Base-by-base conservation (phyloP, 2,113 vertebrate genomes). In the Misgurnus mizolepis region DNA sequence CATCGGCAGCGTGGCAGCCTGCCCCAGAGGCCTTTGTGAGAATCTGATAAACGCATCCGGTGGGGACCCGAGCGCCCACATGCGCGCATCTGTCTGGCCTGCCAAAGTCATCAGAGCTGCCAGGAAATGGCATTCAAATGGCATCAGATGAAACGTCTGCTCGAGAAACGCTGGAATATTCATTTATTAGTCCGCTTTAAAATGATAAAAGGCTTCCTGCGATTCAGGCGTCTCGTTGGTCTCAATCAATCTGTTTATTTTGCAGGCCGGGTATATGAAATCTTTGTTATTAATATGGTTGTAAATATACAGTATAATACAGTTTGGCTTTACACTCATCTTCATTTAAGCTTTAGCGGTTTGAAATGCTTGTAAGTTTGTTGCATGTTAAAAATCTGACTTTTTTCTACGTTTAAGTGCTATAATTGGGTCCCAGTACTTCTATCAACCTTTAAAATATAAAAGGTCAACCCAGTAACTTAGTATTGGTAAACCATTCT, bases 21-120 rank as follows among this genome's bases (percentile, higher is more conserved):
- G 83, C 79, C 83, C 80, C 76, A 65, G 64, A 66, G 83, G 83
- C 83, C 83, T 82, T 74, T 82, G 76, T 73, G 75, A 55, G 41
- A 71, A 40, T 78, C 78, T 75, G 62, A 79, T 76, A 83, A 80
- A 79, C 70, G 71, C 76, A 74, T 75, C 78, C 73, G 34, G 55
- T 76, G 60, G 45, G 43, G 64, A 81, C 79, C 56, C 66, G 62
- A 68, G 66, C 81, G 67, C 72, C 70, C 72, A 80, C 71, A 72
- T 76, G 76, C 43, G 43, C 68, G 61, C 71, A 69, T 50, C 71
- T 79, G 78, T 85, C 81, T 73, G 78, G 49, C 60, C 70, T 77
- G 82, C 78, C 82, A 83, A 41, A 75, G 66, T 77, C 82, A 80
- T 80, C 78, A 80, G 82, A 62, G 78, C 79, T 61, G 45, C 72